Base-by-base conservation (phyloP, 1,140 invertebrate species). In the Archivesica marissinica region DNA sequence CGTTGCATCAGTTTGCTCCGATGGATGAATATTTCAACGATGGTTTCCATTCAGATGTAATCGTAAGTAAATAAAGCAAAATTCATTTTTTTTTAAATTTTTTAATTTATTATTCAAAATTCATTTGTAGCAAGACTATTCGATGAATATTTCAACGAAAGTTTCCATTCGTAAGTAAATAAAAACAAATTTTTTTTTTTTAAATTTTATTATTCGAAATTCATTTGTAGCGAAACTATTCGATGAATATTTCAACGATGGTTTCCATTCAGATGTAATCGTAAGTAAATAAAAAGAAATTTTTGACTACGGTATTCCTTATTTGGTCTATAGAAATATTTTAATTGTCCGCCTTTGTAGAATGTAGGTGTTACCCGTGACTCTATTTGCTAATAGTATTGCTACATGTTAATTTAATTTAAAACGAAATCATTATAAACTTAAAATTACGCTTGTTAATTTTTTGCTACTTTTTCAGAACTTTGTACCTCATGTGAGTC, bases 1-100 rank as follows among this genome's bases (percentile, higher is more conserved):
- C 84, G 13, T 25, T 77, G 13, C 86, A 72, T 23, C 61, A 86
- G 3, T 68, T 86, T 25, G 85, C 86, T 17, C 80, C 92, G 0
- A 89, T 92, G 83, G 92, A 94, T 84, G 89, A 92, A 75, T 94
- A 92, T 82, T 93, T 94, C 84, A 93, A 93, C 87, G 93, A 94
- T 89, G 92, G 93, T 6, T 91, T 92, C 66, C 91, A 93, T 72
- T 90, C 88, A 79, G 92, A 93, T 44, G 64, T 91, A 33, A 86
- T 91, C 64, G 93, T 94, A 87, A 92, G 91, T 90, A 44, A n/a
- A n/a, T n/a, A n/a, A n/a, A n/a, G n/a, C n/a, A n/a, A n/a, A n/a
- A 20, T 47, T 47, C 20, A 47, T 47, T 47, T 9, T 47, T 11
- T 20, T 47, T 47, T 47, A 11, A 47, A 20, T 33, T 28, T 64